Evolutionary conservation across 1,140 invertebrate genomes (phyloP).

Genomic region (Dysdera silvatica): DNA sequence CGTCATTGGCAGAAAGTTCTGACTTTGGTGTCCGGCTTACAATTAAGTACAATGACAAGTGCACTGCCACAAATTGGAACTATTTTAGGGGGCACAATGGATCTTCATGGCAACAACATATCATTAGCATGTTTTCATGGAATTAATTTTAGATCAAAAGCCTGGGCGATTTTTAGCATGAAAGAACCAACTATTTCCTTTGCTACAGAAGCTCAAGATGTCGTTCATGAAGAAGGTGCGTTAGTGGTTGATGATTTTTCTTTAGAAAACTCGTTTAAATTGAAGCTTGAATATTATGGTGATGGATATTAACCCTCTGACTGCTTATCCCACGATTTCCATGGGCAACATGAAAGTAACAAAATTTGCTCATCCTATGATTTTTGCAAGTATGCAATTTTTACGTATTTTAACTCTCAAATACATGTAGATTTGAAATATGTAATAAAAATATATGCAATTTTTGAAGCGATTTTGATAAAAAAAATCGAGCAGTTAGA

Average conservation of each 20-base stretch:
- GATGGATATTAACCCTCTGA: no score
- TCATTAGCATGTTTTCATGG: slow-evolving; percentile 95
- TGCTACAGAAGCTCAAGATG: slow-evolving; percentile 85
- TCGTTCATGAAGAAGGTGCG: slow-evolving; percentile 55
- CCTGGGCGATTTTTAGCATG: slow-evolving; percentile 90
- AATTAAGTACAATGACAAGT: slow-evolving; percentile 62
- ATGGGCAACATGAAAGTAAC: no score
- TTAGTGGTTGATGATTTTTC: slow-evolving; percentile 22
- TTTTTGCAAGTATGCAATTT: no score
- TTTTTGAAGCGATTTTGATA: no score
- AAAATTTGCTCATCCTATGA: no score
- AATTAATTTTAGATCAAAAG: slow-evolving; percentile 93
- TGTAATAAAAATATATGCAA: no score
- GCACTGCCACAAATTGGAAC: slow-evolving; percentile 63
- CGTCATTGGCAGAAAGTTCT: slow-evolving; percentile 83
- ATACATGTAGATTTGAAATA: no score
- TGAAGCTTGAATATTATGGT: background rate
- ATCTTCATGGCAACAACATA: slow-evolving; percentile 77
- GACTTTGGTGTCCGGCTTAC: slow-evolving; percentile 60
- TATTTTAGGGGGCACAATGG: slow-evolving; percentile 86
- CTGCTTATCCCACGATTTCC: no score
- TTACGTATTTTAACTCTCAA: no score
- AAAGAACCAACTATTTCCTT: slow-evolving; percentile 92
- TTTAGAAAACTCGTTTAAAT: slow-evolving; percentile 53
- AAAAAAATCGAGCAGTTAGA: no score